phyloP scores from a whole-genome alignment of 2,888 invertebrate genomes.

The Trimorus sp. region DNA sequence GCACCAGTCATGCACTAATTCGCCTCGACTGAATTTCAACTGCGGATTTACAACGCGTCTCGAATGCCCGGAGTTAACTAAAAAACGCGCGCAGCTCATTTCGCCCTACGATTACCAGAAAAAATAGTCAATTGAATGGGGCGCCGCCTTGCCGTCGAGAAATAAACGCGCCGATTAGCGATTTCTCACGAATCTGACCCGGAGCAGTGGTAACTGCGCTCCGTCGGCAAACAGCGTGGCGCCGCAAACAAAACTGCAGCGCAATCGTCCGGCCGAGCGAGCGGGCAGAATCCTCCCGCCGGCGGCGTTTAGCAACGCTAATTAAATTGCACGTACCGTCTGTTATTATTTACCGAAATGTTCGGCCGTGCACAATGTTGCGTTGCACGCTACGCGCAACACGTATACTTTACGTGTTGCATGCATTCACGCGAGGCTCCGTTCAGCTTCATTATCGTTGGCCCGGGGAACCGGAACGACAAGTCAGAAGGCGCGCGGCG shows the following conservation, averaged over 20 bases:
- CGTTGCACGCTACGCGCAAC: constrained; percentile 26
- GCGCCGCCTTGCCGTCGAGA: not conserved
- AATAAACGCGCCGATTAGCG: not conserved
- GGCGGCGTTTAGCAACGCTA: constrained; percentile 18
- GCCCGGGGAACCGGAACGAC: constrained; percentile 9
- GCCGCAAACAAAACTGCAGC: too few species aligned
- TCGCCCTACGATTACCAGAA: not conserved
- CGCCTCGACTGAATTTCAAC: too few species aligned
- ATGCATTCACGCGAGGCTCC: constrained; percentile 38
- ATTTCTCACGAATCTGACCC: not conserved
- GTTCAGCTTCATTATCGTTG: constrained; percentile 24
- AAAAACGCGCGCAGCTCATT: too few species aligned
- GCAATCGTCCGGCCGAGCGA: too few species aligned
- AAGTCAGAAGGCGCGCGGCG: constrained; percentile 14
- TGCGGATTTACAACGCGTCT: too few species aligned
- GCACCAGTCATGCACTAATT: too few species aligned
- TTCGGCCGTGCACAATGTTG: constrained; percentile 12
- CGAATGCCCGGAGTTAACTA: too few species aligned
- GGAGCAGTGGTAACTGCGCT: not conserved
- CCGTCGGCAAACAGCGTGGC: too few species aligned
- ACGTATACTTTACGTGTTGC: constrained; percentile 31
- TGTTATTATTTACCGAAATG: constrained; percentile 34
- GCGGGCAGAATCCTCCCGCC: not conserved
- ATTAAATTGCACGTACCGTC: constrained; percentile 45
- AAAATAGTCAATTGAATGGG: not conserved